phyloP scores from a whole-genome alignment of 2,888 invertebrate genomes.

The Lepidochrysops patricia region DNA sequence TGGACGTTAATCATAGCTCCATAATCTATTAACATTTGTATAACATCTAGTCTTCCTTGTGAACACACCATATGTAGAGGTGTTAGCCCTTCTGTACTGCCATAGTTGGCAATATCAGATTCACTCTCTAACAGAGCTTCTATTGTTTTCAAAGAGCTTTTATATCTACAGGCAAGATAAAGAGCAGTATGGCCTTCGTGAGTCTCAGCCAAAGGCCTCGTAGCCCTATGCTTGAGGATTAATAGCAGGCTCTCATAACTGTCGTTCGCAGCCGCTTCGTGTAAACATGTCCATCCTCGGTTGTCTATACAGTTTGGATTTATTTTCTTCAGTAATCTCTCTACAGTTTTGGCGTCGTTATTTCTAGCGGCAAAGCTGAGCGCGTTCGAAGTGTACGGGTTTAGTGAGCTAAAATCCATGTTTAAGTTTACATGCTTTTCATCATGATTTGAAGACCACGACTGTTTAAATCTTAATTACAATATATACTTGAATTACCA shows the following conservation, averaged over 20 bases:
- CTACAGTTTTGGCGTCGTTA: conserved; percentile 48
- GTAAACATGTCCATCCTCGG: conserved; percentile 70
- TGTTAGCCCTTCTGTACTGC: conserved; percentile 61
- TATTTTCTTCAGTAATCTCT: conserved; percentile 48
- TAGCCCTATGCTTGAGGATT: conserved; percentile 47
- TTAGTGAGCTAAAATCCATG: conserved; percentile 70
- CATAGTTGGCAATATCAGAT: conserved; percentile 55
- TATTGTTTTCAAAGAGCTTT: conserved; percentile 46
- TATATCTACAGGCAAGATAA: conserved; percentile 55
- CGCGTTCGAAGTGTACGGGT: conserved; percentile 61
- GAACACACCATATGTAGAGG: conserved; percentile 57
- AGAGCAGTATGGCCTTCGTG: conserved; percentile 68
- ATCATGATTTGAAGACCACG: not conserved
- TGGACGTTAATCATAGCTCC: conserved; percentile 56
- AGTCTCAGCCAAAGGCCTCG: conserved; percentile 51
- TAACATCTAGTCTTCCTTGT: conserved; percentile 51
- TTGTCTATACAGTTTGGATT: conserved; percentile 67
- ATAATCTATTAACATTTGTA: conserved; percentile 52
- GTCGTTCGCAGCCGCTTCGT: conserved; percentile 64
- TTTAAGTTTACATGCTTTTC: conserved; percentile 2
- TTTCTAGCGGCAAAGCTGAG: conserved; percentile 60
- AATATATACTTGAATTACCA: too few species aligned
- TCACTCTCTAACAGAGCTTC: conserved; percentile 46
- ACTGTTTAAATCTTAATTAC: too few species aligned
- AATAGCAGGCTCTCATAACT: conserved; percentile 48